Evolutionary conservation across 1,140 invertebrate species (phyloP), one percentile per base, ranked within the genome.

Genomic region (Brachystomella parvula): DNA sequence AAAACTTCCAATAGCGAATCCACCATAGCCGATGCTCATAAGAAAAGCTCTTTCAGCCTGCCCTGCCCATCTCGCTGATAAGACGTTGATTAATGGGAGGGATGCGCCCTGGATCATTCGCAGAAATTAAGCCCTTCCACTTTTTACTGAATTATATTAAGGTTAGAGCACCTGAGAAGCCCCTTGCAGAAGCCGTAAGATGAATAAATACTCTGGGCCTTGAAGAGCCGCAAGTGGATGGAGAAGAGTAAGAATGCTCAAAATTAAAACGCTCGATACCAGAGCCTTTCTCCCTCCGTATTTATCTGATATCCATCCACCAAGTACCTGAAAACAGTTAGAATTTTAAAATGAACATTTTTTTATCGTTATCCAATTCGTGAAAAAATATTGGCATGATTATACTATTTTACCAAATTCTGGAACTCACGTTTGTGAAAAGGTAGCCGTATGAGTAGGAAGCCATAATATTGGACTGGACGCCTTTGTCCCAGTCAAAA

Each of bases 51-150:
- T 33, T 39, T 71, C 70, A 2, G 30, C n/a, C 0, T 49, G 35
- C 3, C 39, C 59, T 56, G 81, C 79, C 83, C 83, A 84, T 47
- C 80, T 78, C 3, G 78, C 76, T 77, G 81, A 82, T 21, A 84
- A 75, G 3, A 80, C 77, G 71, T 83, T 81, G 59, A 84, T 80
- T 19, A 80, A 75, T 17, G 83, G 82, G 70, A 83, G 80, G 17
- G 80, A 79, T 0, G 82, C 78, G 35, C 82, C 83, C 80, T 83
- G 66, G 24, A 71, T 62, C 53, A 31, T 15, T 6, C 15, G 29
- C 2, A 49, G 19, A 31, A n/a, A n/a, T n/a, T n/a, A n/a, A n/a
- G n/a, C n/a, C n/a, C n/a, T n/a, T n/a, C n/a, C n/a, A n/a, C n/a
- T n/a, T n/a, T n/a, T n/a, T 64, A 3, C n/a, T 33, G 3, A 47